Evolutionary conservation across 2,113 vertebrate species (phyloP), one percentile per base, ranked within the genome.

Genomic region (Felis chaus): DNA sequence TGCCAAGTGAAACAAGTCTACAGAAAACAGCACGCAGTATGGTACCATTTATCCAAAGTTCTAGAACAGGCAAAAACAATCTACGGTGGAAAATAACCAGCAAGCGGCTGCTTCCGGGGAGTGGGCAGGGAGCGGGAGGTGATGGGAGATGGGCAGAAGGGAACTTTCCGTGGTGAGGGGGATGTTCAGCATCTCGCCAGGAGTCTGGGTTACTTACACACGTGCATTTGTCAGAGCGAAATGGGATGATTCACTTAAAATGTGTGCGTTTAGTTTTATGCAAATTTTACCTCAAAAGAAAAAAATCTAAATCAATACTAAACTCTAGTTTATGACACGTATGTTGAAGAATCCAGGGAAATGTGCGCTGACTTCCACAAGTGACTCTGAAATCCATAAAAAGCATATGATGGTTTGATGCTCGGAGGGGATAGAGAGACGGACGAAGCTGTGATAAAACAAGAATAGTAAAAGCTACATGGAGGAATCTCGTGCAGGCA

Each of bases 391-490:
- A 12, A 78, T 39, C 13, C 33, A 50, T 19, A 1, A 31, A 13
- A 36, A 25, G 27, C 4, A 27, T 4, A 31, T 8, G 29, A 23
- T 3, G 4, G 16, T 7, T 61, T 10, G 45, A 69, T 48, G 31
- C 3, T 11, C 18, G 55, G 41, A 45, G 66, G 14, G 2, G 19
- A 21, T 0, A 61, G 18, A 45, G 9, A 53, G 48, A 4, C 1
- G 31, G 39, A 4, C 7, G 41, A n/a, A 11, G 2, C 8, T 15
- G 11, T 2, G 14, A 12, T 16, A 7, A n/a, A n/a, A 19, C 3
- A 23, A 50, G 39, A 25, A 14, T 2, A 4, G n/a, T 15, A 5
- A 33, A 8, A 16, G 13, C 1, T 0, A 7, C 31, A 9, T 0
- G 1, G 19, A 18, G 2, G 53, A 41, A 4, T 8, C 33, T 12